phyloP scores from a whole-genome alignment of 2,797 vertebrate species.

The Gephyroberyx darwinii region DNA sequence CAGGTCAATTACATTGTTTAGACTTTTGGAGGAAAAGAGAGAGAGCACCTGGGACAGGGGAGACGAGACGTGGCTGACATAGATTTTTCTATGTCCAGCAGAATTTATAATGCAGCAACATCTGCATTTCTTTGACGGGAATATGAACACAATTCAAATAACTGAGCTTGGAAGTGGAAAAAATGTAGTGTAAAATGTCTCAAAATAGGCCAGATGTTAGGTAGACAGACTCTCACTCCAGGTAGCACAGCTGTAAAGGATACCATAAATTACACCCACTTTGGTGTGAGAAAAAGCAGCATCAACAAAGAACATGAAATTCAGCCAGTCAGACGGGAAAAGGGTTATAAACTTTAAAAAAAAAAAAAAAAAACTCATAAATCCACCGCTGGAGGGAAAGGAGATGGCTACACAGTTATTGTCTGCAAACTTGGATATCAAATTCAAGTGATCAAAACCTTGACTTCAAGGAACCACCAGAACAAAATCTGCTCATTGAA shows the following conservation, averaged over 20 bases:
- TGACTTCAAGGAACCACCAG: background rate
- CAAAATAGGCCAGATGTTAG: background rate
- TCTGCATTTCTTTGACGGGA: background rate
- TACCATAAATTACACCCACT: constrained; percentile 10
- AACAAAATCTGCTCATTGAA: constrained; percentile 2
- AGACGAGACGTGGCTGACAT: background rate
- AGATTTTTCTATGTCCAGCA: background rate
- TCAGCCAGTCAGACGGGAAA: background rate
- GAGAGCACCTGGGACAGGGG: background rate
- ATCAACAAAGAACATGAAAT: background rate
- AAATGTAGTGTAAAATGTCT: background rate
- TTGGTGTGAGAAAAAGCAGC: background rate
- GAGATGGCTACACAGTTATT: background rate
- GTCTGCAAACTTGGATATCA: background rate
- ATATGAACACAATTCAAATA: background rate
- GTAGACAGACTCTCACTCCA: background rate
- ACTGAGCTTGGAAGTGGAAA: background rate
- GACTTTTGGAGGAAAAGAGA: background rate
- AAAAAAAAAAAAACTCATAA: background rate
- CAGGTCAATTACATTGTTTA: background rate
- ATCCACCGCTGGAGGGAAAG: background rate
- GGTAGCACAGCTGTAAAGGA: constrained; percentile 13
- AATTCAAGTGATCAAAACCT: background rate
- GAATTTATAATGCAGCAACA: background rate
- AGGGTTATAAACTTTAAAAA: background rate